Evolutionary conservation across 1,140 invertebrate genomes (phyloP).

Genomic region (Cherax destructor): DNA sequence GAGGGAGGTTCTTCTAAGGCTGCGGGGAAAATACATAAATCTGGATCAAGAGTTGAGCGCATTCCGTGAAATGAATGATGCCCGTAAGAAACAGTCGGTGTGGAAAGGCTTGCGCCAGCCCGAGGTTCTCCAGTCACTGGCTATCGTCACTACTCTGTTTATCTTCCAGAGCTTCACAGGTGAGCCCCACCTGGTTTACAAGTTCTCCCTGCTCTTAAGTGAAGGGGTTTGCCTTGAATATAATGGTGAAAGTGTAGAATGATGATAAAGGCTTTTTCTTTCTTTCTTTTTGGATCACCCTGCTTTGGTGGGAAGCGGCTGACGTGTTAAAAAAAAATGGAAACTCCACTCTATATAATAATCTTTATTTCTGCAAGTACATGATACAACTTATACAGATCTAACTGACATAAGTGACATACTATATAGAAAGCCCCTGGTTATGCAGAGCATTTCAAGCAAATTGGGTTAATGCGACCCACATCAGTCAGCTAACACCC

Average conservation of each 20-base stretch:
- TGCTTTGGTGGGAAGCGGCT: too few species aligned
- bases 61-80: conserved; percentile 11
- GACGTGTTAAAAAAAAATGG: too few species aligned
- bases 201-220: background rate
- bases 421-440: too few species aligned
- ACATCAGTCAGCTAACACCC: too few species aligned
- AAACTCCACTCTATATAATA: background rate
- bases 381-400: too few species aligned
- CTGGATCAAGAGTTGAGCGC: background rate
- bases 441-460: too few species aligned
- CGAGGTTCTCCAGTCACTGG: background rate
- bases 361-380: too few species aligned
- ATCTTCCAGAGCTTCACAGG: conserved; percentile 26
- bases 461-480: too few species aligned
- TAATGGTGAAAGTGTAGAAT: background rate
- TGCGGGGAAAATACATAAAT: background rate
- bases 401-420: too few species aligned
- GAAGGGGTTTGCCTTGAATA: too few species aligned
- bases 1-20: background rate
- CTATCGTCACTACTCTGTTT: conserved; percentile 6
- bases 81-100: background rate
- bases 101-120: background rate
- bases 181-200: background rate
- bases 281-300: too few species aligned
- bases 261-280: too few species aligned